Evolutionary conservation across 2,113 vertebrate genomes (phyloP), one percentile per base, ranked within the genome.

Genomic region (Odobenus rosmarus): DNA sequence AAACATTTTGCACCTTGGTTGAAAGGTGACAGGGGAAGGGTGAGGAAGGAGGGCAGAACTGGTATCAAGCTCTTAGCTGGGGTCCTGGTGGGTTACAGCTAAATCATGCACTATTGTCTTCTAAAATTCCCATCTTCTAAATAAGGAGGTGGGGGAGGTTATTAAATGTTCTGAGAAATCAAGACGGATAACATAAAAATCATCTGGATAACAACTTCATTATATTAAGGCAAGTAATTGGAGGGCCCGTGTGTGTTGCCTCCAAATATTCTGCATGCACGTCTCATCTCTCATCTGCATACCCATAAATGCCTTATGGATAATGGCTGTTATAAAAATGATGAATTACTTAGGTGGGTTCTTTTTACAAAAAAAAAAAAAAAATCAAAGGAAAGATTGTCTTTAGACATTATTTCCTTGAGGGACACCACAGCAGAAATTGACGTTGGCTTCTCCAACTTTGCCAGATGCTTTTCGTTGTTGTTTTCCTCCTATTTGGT

Each of bases 261-360:
- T 85, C 57, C 42, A 18, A 72, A 46, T n/a, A 33, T 36, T 81
- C 59, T 3, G 11, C n/a, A 59, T 15, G 57, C 82, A 3, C 6
- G 1, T 7, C 91, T 64, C 3, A n/a, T 82, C 89, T 93, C 62
- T 80, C 33, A n/a, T 87, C 91, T 76, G 19, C 4, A 51, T 67
- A 21, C 18, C 57, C 71, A 11, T 24, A 88, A 86, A 55, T 9
- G 76, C 94, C 97, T 97, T 26, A n/a, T 80, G 94, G 96, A 51
- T 88, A 92, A 92, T 42, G 92, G 67, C 62, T 36, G 69, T 71
- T 49, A 42, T 92, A 97, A 95, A 97, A 88, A 86, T 92, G 94
- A 97, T n/a, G 85, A 72, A 92, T 92, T 12, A 86, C 94, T 53
- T 23, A 90, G 85, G 93, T 87, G 74, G 36, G 8, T 26, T 55